A percentile compares a stretch with the other conserved stretches of the same genome.
Evolutionary conservation across 2,888 invertebrate genomes (phyloP).

Genomic region (Drosophila mercatorum): DNA sequence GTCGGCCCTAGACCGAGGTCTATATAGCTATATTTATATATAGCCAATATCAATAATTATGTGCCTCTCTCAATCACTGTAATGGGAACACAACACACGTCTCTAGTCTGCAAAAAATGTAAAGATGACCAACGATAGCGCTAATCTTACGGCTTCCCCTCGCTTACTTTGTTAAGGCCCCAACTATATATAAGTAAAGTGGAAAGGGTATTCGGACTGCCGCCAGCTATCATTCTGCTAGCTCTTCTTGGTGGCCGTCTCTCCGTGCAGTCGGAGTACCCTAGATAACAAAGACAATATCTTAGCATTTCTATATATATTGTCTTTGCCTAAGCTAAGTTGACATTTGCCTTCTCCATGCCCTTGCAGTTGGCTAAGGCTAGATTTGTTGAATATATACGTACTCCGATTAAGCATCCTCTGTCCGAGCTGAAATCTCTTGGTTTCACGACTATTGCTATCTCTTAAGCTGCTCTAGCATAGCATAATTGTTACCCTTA

Average conservation of each 20-base stretch:
- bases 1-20: slow-evolving; percentile 46
- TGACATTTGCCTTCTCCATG: slow-evolving; percentile 15
- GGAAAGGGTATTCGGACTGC: slow-evolving; percentile 5
- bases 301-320: not conserved
- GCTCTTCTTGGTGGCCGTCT: slow-evolving; percentile 1
- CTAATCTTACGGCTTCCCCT: slow-evolving; percentile 46
- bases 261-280: slow-evolving; percentile 10
- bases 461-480: no score
- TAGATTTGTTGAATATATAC: not conserved
- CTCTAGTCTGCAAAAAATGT: slow-evolving; percentile 77
- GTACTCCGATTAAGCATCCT: not conserved
- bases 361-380: not conserved
- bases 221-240: not conserved
- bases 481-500: no score
- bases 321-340: slow-evolving; percentile 14
- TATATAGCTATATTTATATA: no score
- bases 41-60: slow-evolving; percentile 10
- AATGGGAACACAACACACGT: slow-evolving; percentile 52
- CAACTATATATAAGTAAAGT: slow-evolving; percentile 4
- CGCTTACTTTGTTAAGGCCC: slow-evolving; percentile 7
- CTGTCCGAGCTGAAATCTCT: not conserved
- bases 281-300: slow-evolving; percentile 6
- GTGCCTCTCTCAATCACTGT: slow-evolving; percentile 56
- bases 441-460: no score
- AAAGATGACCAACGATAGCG: slow-evolving; percentile 76